Evolutionary conservation across 2,888 invertebrate genomes (phyloP).

Genomic region (Auanema sp.): DNA sequence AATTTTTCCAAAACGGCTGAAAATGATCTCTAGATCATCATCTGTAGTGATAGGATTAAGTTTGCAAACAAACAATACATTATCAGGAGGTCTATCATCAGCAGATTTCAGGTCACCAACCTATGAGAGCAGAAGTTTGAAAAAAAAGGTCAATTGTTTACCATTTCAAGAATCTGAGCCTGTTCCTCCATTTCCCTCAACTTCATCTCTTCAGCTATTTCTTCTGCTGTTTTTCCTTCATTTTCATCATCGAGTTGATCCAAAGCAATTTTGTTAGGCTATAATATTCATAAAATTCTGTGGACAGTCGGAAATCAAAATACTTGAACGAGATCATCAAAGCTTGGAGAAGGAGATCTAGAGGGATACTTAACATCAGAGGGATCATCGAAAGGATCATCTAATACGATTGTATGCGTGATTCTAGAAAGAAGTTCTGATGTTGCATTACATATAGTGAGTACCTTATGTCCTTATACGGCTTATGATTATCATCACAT

Average conservation of each 20-base stretch:
- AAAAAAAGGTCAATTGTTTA: conserved; percentile 37
- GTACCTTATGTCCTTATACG: conserved; percentile 83
- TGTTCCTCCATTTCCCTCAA: conserved; percentile 92
- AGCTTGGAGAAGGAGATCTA: conserved; percentile 84
- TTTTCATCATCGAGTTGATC: conserved; percentile 69
- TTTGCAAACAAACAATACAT: conserved; percentile 98
- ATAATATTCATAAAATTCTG: conserved; percentile 4
- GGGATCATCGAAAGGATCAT: conserved; percentile 93
- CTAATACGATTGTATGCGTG: conserved; percentile 90
- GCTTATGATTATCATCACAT: conserved; percentile 84
- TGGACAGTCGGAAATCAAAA: neutral
- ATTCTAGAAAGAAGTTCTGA: conserved; percentile 78
- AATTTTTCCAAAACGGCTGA: conserved; percentile 77
- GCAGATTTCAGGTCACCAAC: conserved; percentile 94
- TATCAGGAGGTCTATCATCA: conserved; percentile 96
- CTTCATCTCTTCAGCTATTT: conserved; percentile 83
- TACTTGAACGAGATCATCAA: conserved; percentile 69
- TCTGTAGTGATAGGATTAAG: conserved; percentile 96
- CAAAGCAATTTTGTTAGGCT: conserved; percentile 56
- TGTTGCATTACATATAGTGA: too few relatives aligned
- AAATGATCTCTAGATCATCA: conserved; percentile 88
- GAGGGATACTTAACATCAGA: conserved; percentile 77
- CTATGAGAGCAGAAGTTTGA: conserved; percentile 28
- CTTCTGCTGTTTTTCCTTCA: conserved; percentile 80
- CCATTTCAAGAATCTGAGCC: conserved; percentile 95